A percentile compares a stretch with the other conserved stretches of the same genome.
These are phyloP conservation scores for Apodemia mormo DNA, from an alignment of 2,888 invertebrate genomes.

Conservation along the genomic window DNA sequence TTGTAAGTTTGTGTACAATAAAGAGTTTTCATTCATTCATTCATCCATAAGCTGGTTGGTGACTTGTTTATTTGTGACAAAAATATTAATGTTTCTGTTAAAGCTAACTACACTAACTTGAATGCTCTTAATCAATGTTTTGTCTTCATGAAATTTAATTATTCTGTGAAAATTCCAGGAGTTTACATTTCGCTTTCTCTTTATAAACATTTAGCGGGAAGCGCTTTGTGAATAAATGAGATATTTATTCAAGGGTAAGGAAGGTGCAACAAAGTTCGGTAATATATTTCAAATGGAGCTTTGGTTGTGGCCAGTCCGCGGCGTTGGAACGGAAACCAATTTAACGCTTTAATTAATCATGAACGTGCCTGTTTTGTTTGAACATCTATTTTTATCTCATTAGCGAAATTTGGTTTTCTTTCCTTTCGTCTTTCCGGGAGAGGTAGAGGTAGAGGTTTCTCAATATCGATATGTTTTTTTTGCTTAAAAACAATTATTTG, in stretches of 20 bases:
- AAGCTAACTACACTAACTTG: neutral
- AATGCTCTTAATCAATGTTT: constrained; percentile 12
- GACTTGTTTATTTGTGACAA: too few species aligned
- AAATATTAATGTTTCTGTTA: too few species aligned
- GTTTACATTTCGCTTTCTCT: constrained; percentile 12
- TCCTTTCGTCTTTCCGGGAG: too few species aligned
- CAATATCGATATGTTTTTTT: too few species aligned
- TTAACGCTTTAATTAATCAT: neutral
- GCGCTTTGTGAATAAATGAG: constrained; percentile 17
- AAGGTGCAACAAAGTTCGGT: constrained; percentile 12
- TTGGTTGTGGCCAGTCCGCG: neutral
- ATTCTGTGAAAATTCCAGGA: constrained; percentile 10
- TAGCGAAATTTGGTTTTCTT: neutral
- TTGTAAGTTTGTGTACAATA: too few species aligned
- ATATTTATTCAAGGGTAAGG: constrained; percentile 9
- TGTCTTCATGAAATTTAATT: constrained; percentile 15
- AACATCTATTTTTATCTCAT: constrained; percentile 1
- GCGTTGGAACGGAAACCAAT: neutral
- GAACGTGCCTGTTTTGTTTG: neutral
- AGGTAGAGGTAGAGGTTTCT: too few species aligned
- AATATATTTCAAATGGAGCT: constrained; percentile 14
- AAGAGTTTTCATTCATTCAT: too few species aligned
- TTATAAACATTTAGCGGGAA: constrained; percentile 16
- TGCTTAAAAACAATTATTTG: too few species aligned
- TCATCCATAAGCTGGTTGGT: too few species aligned